Percentiles rank a stretch among this genome's conserved stretches.
Evolutionary conservation across 2,113 vertebrate species (phyloP).

Genomic region (Embiotoca jacksoni): DNA sequence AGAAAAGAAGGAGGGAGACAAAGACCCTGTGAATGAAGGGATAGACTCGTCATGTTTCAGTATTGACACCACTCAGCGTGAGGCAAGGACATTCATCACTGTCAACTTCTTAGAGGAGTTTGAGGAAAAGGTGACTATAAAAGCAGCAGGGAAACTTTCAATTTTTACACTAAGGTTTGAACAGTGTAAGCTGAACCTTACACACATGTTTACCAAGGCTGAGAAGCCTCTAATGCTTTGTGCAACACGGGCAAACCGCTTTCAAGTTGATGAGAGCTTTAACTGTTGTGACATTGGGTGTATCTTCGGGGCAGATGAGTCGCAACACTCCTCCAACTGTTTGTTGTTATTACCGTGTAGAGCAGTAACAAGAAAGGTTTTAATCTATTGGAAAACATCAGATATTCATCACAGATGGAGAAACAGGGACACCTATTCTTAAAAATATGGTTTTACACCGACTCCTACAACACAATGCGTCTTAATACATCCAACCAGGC

Average conservation of each 20-base stretch:
- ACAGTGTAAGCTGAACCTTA: conserved; percentile 5
- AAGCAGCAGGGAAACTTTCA: not conserved
- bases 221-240: not conserved
- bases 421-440: not conserved
- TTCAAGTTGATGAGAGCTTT: conserved; percentile 13
- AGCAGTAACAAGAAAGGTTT: conserved; percentile 12
- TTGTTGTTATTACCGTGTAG: not conserved
- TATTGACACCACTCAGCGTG: conserved; percentile 25
- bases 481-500: not conserved
- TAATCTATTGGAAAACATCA: conserved; percentile 6
- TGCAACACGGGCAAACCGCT: not conserved
- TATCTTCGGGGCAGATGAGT: conserved; percentile 1
- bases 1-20: conserved; percentile 5
- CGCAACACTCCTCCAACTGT: not conserved
- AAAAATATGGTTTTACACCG: conserved; percentile 9
- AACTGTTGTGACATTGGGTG: not conserved
- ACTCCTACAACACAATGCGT: conserved; percentile 1
- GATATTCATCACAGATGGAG: conserved; percentile 20
- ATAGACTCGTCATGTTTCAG: conserved; percentile 30
- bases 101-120: conserved; percentile 26
- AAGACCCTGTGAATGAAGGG: conserved; percentile 13
- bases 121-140: not conserved
- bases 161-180: conserved; percentile 13
- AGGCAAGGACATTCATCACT: conserved; percentile 37
- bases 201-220: conserved; percentile 2